phyloP scores from a whole-genome alignment of 2,888 invertebrate species.

The Eupeodes luniger region DNA sequence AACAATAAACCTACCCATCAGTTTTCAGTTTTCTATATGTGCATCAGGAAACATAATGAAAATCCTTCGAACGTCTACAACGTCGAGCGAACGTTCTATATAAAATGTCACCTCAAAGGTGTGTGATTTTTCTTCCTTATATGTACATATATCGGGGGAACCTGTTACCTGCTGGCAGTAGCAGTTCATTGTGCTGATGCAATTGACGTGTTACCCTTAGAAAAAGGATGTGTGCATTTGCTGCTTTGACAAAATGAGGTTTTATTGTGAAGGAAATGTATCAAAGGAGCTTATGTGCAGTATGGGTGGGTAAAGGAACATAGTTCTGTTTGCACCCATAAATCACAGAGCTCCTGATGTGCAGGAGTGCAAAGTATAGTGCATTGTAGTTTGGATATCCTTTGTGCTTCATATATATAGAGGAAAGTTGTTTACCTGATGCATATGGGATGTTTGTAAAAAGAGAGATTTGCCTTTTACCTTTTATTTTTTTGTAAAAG shows the following conservation, averaged over 20 bases:
- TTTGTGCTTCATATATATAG: not conserved
- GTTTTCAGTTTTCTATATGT: not conserved
- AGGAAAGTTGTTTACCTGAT: not conserved
- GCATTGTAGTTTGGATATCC: conserved; percentile 4
- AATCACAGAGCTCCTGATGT: not conserved
- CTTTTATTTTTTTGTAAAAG: not conserved
- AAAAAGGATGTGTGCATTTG: conserved; percentile 53
- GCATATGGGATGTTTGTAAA: not conserved
- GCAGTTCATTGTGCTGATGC: conserved; percentile 28
- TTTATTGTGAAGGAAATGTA: conserved; percentile 45
- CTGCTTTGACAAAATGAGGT: conserved; percentile 60
- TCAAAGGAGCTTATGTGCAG: conserved; percentile 34
- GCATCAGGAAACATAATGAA: conserved; percentile 7
- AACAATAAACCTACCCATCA: conserved; percentile 2
- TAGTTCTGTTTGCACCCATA: conserved; percentile 11
- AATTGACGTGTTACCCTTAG: conserved; percentile 30
- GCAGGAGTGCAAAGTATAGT: not conserved
- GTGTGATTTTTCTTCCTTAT: not conserved
- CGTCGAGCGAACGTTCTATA: too few relatives aligned
- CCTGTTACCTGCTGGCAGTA: conserved; percentile 9
- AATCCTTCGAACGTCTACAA: conserved; percentile 13
- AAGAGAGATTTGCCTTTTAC: not conserved
- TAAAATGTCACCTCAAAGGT: too few relatives aligned
- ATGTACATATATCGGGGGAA: not conserved
- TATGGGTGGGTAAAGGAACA: not conserved